Base-by-base conservation (phyloP, 2,113 vertebrate species). In the Brienomyrus longianalis region DNA sequence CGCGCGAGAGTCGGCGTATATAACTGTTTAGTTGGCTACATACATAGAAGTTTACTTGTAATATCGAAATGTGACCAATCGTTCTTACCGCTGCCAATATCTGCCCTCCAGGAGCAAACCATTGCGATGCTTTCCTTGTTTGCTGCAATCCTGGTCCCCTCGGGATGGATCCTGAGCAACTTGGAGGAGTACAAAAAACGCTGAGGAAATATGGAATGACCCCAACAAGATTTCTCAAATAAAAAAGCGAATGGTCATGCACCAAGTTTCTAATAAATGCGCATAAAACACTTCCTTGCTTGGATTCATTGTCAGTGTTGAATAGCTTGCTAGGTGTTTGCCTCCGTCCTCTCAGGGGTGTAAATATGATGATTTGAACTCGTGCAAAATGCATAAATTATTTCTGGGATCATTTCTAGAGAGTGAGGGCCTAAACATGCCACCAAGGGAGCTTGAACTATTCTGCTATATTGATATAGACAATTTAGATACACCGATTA, bases 161-260 rank as follows among this genome's bases (percentile, higher is more conserved):
- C 95, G 0, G 95, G 92, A 70, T 98, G 95, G 95, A 45, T 97
- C 90, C 88, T 97, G 89, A 0, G 86, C 0, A 50, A 97, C 50
- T 10, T 98, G 3, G 89, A 96, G 0, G 0, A 91, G 91, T 97
- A 97, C 92, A 96, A 93, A 94, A 92, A 86, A 11, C 45, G 56
- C 8, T 39, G 89, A 89, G 6, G 51, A 19, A n/a, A 2, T 48
- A n/a, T 52, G 13, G 77, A 89, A n/a, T 13, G 52, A 62, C 19
- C 1, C 6, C 77, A 47, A 23, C 50, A 19, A 19, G 48, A 8
- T n/a, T 47, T 43, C 54, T 35, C 52, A 4, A 11, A 23, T 87
- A 15, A 59, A 54, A 51, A 59, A 59, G 8, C 74, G 31, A 43
- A 80, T 43, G 83, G 7, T 84, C 3, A 84, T 47, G 83, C 23